Evolutionary conservation across 2,888 invertebrate species (phyloP), one percentile per base, ranked within the genome.

Genomic region (Kuschelorhynchus macadamiae): DNA sequence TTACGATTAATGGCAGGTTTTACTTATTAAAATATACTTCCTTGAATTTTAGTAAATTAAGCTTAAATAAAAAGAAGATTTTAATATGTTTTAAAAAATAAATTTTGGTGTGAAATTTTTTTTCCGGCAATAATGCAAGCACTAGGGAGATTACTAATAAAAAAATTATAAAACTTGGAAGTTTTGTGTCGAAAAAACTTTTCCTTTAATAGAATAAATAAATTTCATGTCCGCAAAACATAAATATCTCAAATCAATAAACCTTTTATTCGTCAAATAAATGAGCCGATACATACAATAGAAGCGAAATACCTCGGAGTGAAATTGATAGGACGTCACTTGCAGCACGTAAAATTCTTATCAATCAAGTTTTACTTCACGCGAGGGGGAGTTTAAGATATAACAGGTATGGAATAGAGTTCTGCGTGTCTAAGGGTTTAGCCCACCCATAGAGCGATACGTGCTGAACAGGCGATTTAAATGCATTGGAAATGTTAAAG

Each of bases 321-420:
- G 65, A 65, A 59, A 65, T 65, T 65, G 65, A 65, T 65, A 65
- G 57, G 65, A 65, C 57, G 65, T 59, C 65, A 33, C 49, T 57
- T 65, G 59, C 65, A 65, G 66, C 66, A 66, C 66, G 66, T 46
- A 66, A 66, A 46, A 60, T 47, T 60, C 60, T 66, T 66, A 66
- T 66, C 66, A 66, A 66, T 66, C 66, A 66, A 53, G 53, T 46
- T 39, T 52, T 16, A 18, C 17, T 21, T 59, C 65, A 65, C 57
- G 65, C 57, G 42, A 52, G 41, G 57, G 65, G 59, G 59, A 44
- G 52, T 32, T 44, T 56, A 18, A 20, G 49, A 49, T 39, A 52
- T 44, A 42, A 56, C 49, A 56, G 56, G 56, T 63, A 55, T 56
- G 42, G 32, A 64, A 56, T 56, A 36, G 36, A 47, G 63, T 56